Conservation (phyloP, 2,113 vertebrate species). For the Calidris pugnax region DNA sequence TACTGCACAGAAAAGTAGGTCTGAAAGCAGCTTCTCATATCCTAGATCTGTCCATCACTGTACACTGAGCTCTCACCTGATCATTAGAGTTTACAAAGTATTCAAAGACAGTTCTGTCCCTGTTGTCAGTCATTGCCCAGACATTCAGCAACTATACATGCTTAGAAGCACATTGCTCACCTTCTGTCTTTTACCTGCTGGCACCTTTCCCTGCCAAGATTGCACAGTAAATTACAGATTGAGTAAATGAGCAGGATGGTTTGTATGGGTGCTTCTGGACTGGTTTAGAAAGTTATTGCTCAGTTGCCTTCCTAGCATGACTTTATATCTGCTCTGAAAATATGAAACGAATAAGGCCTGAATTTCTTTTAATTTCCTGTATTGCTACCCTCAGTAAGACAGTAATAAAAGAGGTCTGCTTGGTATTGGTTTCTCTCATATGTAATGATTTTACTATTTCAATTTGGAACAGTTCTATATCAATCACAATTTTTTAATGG, state of each 20-base stretch:
- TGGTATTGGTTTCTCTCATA: background rate
- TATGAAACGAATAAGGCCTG: background rate
- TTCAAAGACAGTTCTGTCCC: background rate
- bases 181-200: background rate
- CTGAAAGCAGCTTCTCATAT: background rate
- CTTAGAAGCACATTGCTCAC: background rate
- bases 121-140: background rate
- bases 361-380: slow-evolving; percentile 29
- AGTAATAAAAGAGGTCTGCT: background rate
- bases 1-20: background rate
- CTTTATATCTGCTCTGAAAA: background rate
- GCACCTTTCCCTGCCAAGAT: background rate
- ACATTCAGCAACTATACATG: background rate
- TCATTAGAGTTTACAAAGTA: background rate
- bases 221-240: background rate
- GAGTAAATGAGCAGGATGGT: background rate
- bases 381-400: background rate
- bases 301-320: background rate
- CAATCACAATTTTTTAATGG: background rate
- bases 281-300: background rate
- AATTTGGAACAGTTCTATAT: background rate
- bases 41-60: background rate
- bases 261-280: background rate
- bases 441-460: slow-evolving; percentile 13
- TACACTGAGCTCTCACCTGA: background rate